Evolutionary conservation across 2,888 invertebrate species (phyloP), one percentile per base, ranked within the genome.

Genomic region (Diplolepis rosae): DNA sequence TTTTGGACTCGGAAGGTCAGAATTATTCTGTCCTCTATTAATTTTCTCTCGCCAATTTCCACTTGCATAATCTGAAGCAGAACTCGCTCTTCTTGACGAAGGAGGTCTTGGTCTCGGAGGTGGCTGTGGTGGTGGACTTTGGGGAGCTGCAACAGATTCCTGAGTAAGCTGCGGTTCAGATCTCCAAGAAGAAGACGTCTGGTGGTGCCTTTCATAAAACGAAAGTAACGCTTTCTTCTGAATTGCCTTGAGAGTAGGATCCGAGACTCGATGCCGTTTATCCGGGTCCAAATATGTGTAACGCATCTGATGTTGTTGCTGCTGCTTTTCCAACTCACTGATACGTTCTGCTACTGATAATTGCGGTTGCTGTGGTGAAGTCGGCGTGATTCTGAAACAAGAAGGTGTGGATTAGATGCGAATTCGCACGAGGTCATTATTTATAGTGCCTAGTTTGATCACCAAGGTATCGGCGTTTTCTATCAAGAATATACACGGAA

Each of bases 201-300:
- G 87, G 45, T 85, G 86, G 80, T 95, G 94, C 56, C 95, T 90
- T 84, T 95, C 95, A 86, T 95, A 95, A 83, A 94, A 96, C 1
- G 94, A 94, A 72, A 95, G 90, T 6, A 96, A 90, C 0, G 95
- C 95, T 85, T 95, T 94, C 89, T 95, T 95, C 84, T 95, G 95
- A 73, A 95, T 93, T 13, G 94, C 94, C 88, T 95, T 95, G 32
- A 95, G 88, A 0, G 95, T 94, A 7, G 94, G 91, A 85, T 93
- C 93, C 30, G 94, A 92, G 35, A 94, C 92, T 75, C 93, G 91
- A 85, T 93, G 93, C 72, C 92, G 92, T 86, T 94, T 95, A 65
- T 93, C 93, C 1, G 94, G 94, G 82, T 94, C 94, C 77, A 94
- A 88, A 83, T 93, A 94, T 3, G 93, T 92, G 83, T 93, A 93